Percentiles rank a stretch among this genome's conserved stretches.
phyloP scores from a whole-genome alignment of 2,113 vertebrate genomes.

The Grammatotria lemairii region DNA sequence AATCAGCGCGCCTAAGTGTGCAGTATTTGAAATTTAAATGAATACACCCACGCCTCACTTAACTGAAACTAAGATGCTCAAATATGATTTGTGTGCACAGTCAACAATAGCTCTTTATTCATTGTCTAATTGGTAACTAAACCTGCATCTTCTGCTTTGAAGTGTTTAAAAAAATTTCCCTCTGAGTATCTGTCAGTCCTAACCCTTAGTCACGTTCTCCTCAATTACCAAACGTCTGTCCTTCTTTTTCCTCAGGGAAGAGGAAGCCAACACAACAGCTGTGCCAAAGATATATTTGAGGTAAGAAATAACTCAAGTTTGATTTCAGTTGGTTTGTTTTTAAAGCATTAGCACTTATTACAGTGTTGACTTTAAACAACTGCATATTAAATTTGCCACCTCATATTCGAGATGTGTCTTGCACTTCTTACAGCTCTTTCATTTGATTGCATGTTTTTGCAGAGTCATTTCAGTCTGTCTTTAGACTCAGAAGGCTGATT shows the following conservation, averaged over 20 bases:
- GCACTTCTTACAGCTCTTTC: neutral
- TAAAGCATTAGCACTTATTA: neutral
- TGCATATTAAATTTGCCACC: neutral
- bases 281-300: conserved; percentile 81
- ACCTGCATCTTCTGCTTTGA: neutral
- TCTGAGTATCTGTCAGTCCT: neutral
- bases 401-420: neutral
- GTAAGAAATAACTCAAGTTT: conserved; percentile 64
- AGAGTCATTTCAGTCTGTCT: neutral
- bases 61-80: neutral
- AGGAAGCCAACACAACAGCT: conserved; percentile 75
- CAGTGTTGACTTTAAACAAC: neutral
- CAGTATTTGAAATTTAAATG: neutral
- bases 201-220: neutral
- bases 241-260: conserved; percentile 73
- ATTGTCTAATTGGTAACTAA: neutral
- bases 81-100: neutral
- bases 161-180: neutral
- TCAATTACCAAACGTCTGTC: neutral
- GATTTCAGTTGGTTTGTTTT: neutral
- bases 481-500: neutral
- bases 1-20: neutral
- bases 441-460: neutral
- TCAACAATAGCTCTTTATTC: neutral
- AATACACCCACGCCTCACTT: neutral